A percentile compares a stretch with the other conserved stretches of the same genome.
These are phyloP conservation scores for Cynopterus sphinx DNA, from an alignment of 2,797 vertebrate species.

Conservation along the genomic window DNA sequence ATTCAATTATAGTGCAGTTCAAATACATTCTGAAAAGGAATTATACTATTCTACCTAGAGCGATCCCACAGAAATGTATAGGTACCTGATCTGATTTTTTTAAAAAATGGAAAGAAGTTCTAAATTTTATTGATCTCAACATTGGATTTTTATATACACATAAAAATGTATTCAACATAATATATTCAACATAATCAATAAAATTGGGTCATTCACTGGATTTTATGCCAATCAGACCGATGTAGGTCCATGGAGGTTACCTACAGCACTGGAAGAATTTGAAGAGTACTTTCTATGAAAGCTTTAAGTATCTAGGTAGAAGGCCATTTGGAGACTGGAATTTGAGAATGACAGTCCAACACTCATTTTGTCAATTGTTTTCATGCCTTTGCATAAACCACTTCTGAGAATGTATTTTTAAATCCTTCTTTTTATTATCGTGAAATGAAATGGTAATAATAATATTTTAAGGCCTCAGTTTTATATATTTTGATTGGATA, in stretches of 20 bases:
- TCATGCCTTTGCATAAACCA: neutral
- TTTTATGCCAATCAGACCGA: neutral
- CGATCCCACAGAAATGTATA: constrained; percentile 26
- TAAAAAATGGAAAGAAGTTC: neutral
- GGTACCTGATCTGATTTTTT: neutral
- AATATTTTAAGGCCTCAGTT: neutral
- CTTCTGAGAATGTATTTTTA: neutral
- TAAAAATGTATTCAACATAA: neutral
- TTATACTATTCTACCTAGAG: constrained; percentile 9
- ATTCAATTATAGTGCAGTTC: neutral
- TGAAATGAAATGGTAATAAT: constrained; percentile 21
- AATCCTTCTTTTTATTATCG: neutral
- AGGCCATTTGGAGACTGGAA: neutral
- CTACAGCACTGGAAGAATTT: neutral
- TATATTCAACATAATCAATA: neutral
- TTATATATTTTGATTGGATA: constrained; percentile 6
- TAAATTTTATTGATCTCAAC: neutral
- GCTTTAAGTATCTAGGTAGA: neutral
- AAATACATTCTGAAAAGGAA: constrained; percentile 42
- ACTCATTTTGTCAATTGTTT: neutral
- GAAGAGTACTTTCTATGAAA: neutral
- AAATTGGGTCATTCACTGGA: neutral
- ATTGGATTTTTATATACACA: constrained; percentile 24
- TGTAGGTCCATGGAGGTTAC: neutral
- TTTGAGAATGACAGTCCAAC: neutral